These are phyloP conservation scores for Odobenus rosmarus DNA, from an alignment of 2,113 vertebrate genomes.

Conservation along the genomic window DNA sequence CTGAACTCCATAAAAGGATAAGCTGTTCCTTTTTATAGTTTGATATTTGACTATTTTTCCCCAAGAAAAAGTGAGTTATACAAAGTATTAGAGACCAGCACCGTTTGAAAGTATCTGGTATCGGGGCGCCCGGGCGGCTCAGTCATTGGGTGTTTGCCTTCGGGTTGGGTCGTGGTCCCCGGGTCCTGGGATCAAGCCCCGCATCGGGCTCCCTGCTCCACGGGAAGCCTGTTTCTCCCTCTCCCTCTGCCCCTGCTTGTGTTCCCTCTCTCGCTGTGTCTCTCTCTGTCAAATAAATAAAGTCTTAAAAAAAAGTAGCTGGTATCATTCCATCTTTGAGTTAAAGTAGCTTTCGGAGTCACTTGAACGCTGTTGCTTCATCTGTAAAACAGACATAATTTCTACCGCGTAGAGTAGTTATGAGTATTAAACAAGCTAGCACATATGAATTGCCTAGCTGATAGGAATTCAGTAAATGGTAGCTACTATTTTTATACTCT, in stretches of 20 bases:
- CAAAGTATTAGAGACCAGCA: not conserved
- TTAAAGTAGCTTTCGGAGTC: not conserved
- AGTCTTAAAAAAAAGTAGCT: not conserved
- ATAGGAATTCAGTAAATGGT: not conserved
- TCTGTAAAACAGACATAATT: slow-evolving; percentile 46
- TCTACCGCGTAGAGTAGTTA: not conserved
- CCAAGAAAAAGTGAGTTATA: not conserved
- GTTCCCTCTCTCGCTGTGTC: too few species aligned
- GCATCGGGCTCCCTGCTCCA: too few species aligned
- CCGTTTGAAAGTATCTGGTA: not conserved
- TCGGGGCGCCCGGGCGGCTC: not conserved
- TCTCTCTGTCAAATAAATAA: too few species aligned
- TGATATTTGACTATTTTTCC: not conserved
- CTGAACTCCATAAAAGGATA: not conserved
- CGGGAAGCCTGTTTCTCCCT: too few species aligned
- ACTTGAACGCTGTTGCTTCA: not conserved
- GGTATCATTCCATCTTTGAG: not conserved
- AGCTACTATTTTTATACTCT: slow-evolving; percentile 19
- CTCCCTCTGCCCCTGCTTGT: too few species aligned
- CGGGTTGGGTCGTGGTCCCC: too few species aligned
- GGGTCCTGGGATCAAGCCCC: too few species aligned
- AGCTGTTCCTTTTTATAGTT: not conserved
- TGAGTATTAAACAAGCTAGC: not conserved
- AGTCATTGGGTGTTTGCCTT: too few species aligned
- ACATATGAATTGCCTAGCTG: not conserved